Evolutionary conservation across 1,140 invertebrate species (phyloP).

Genomic region (Cyclargus thomasi): DNA sequence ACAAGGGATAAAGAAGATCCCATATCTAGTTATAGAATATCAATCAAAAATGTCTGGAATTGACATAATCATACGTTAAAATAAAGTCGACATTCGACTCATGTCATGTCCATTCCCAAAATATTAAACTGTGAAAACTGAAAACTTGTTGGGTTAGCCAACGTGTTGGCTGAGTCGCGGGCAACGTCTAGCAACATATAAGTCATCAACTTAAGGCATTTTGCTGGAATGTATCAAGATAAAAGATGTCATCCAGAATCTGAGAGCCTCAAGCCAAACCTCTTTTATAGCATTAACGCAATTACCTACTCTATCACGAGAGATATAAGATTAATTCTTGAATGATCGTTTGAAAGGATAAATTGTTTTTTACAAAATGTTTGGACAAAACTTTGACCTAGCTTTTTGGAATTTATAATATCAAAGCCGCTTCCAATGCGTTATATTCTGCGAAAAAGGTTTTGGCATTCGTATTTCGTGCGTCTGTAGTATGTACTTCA

Average conservation of each 20-base stretch:
- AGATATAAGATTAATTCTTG: conserved; percentile 35
- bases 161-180: neutral
- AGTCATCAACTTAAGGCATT: conserved; percentile 54
- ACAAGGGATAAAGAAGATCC: too few species aligned
- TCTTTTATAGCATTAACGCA: conserved; percentile 16
- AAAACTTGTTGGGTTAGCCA: too few species aligned
- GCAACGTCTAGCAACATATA: conserved; percentile 32
- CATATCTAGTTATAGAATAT: too few species aligned
- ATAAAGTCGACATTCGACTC: too few species aligned
- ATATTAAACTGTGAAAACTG: too few species aligned
- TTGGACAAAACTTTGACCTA: conserved; percentile 61
- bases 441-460: conserved; percentile 50
- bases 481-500: conserved; percentile 9
- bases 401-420: conserved; percentile 70
- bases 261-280: conserved; percentile 51
- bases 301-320: conserved; percentile 34
- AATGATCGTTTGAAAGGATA: conserved; percentile 14
- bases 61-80: too few species aligned
- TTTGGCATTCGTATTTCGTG: conserved; percentile 28
- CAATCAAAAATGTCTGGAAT: too few species aligned
- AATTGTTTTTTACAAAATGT: conserved; percentile 42
- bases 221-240: conserved; percentile 68
- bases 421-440: conserved; percentile 45
- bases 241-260: conserved; percentile 71
- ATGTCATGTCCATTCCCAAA: too few species aligned